These are phyloP conservation scores for Lagocephalus sceleratus DNA, from an alignment of 2,797 vertebrate species.

Conservation along the genomic window DNA sequence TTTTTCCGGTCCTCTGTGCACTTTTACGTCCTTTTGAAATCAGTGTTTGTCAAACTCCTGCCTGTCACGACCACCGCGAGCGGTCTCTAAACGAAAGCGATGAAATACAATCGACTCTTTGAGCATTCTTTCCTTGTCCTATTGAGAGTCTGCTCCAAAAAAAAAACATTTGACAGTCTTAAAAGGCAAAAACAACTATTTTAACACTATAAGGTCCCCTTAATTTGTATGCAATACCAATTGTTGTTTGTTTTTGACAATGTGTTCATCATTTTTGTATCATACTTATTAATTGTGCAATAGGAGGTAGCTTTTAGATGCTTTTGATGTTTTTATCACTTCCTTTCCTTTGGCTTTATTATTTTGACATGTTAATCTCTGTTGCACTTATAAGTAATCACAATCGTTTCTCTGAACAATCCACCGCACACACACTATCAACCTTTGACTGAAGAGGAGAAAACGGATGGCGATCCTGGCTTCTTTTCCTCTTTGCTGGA, in stretches of 20 bases:
- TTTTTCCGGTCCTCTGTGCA: conserved; percentile 40
- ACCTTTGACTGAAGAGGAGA: conserved; percentile 39
- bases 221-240: conserved; percentile 73
- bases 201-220: conserved; percentile 69
- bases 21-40: conserved; percentile 64
- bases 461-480: conserved; percentile 59
- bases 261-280: conserved; percentile 77
- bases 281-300: conserved; percentile 90
- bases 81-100: conserved; percentile 82
- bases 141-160: conserved; percentile 44
- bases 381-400: conserved; percentile 73
- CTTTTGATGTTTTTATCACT: conserved; percentile 63
- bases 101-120: conserved; percentile 61
- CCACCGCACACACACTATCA: conserved; percentile 25
- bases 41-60: conserved; percentile 71
- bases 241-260: conserved; percentile 68
- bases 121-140: conserved; percentile 25
- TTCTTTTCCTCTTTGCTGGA: conserved; percentile 21
- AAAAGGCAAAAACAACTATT: conserved; percentile 84
- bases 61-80: conserved; percentile 80
- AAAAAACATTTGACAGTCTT: conserved; percentile 75
- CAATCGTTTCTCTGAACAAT: conserved; percentile 66
- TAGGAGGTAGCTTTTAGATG: conserved; percentile 88
- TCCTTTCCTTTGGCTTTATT: conserved; percentile 44
- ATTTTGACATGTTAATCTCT: conserved; percentile 62